phyloP scores from a whole-genome alignment of 1,140 invertebrate species.

The Drosophila varians region DNA sequence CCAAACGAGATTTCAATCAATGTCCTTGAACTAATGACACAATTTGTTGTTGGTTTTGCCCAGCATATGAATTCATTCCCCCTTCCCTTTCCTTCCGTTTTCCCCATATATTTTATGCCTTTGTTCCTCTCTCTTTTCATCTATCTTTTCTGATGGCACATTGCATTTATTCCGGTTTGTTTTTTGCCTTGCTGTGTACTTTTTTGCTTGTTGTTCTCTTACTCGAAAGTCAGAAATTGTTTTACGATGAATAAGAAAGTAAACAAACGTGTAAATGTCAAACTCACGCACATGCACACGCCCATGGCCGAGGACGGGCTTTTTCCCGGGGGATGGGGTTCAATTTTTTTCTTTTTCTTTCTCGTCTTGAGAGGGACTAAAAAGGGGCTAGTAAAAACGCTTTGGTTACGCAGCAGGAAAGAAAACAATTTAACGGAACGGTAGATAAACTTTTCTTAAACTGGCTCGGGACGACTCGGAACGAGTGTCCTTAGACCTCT shows the following conservation, averaged over 20 bases:
- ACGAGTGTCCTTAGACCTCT: constrained; percentile 47
- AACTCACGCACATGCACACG: constrained; percentile 16
- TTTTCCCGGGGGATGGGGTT: not conserved
- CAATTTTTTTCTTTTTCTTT: not conserved
- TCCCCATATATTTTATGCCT: not conserved
- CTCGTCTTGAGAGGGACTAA: not conserved
- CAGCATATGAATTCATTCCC: constrained; percentile 36
- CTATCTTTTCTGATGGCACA: not conserved
- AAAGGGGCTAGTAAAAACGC: constrained; percentile 19
- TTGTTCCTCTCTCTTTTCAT: not conserved
- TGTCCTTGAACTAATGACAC: constrained; percentile 69
- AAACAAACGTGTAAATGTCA: constrained; percentile 58
- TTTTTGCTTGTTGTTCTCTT: not conserved
- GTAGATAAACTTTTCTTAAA: constrained; percentile 64
- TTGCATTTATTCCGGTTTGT: constrained; percentile 19
- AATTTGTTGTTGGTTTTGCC: constrained; percentile 51
- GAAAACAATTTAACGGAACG: constrained; percentile 66
- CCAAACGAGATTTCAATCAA: constrained; percentile 62
- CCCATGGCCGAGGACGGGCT: no score
- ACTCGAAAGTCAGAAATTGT: constrained; percentile 48
- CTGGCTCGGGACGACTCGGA: constrained; percentile 34
- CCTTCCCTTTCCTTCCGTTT: not conserved
- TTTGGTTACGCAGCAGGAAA: constrained; percentile 57
- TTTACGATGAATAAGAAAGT: constrained; percentile 60
- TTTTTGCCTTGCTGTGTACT: not conserved